These are phyloP conservation scores for Coracopsis vasa DNA, from an alignment of 2,113 vertebrate genomes.

Conservation along the genomic window DNA sequence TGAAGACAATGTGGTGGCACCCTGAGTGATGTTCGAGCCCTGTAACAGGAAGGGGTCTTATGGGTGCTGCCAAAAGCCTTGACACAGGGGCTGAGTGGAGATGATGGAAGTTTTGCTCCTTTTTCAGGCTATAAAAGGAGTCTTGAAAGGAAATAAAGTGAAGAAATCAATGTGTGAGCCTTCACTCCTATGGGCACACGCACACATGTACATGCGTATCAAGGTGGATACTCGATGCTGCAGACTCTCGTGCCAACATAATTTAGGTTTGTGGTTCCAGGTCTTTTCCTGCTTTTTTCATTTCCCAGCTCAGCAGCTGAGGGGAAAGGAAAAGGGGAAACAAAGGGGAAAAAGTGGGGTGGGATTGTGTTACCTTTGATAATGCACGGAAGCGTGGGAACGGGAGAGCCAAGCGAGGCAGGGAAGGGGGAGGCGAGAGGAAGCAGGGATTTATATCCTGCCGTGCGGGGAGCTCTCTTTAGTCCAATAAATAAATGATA, in stretches of 20 bases:
- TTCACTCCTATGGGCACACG: neutral
- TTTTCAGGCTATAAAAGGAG: neutral
- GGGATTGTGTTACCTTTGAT: neutral
- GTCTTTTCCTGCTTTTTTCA: neutral
- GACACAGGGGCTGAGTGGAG: neutral
- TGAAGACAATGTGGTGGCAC: constrained; percentile 12
- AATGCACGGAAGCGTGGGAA: neutral
- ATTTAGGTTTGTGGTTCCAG: neutral
- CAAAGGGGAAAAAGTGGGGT: neutral
- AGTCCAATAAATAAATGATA: constrained; percentile 21
- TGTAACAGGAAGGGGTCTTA: neutral
- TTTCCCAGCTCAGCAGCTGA: neutral
- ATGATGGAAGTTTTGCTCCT: neutral
- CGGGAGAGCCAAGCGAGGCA: neutral
- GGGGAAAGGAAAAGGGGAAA: neutral
- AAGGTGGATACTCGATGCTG: constrained; percentile 29
- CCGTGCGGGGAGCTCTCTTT: neutral
- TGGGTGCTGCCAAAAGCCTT: neutral
- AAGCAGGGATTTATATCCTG: neutral
- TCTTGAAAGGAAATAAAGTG: neutral
- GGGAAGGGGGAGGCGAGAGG: neutral
- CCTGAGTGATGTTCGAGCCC: neutral
- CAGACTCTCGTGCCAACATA: neutral
- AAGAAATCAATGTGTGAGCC: constrained; percentile 8
- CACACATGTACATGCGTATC: neutral